Percentiles rank a stretch among this genome's conserved stretches.
Conservation (phyloP, 1,140 invertebrate species). For the Ceratitis capitata region DNA sequence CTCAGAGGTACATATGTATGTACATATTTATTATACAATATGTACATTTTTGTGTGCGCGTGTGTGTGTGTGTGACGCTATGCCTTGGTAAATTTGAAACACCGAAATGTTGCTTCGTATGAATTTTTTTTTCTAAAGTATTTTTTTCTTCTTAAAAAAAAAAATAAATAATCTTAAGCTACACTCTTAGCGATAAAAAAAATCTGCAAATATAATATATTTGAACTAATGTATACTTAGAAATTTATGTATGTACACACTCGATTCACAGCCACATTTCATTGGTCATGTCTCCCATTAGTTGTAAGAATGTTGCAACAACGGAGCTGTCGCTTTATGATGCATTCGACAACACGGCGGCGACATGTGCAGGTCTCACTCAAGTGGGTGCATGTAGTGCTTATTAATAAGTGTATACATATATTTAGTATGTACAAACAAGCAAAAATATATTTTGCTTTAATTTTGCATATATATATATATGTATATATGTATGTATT, state of each 20-base stretch:
- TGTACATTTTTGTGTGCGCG: neutral
- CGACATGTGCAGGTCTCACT: neutral
- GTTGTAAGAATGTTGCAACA: neutral
- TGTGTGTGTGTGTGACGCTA: too few relatives aligned
- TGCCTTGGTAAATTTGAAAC: neutral
- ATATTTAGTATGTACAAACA: neutral
- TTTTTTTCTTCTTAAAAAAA: neutral
- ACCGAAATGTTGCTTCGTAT: neutral
- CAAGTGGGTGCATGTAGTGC: neutral
- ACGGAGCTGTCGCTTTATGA: neutral
- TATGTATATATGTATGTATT: neutral
- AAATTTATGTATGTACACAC: neutral
- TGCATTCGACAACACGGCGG: neutral
- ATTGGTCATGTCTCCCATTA: neutral
- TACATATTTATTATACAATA: neutral
- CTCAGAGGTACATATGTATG: neutral
- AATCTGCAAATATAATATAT: too few relatives aligned
- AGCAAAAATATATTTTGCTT: too few relatives aligned
- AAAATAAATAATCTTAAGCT: neutral
- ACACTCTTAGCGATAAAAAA: neutral
- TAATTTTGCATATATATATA: neutral
- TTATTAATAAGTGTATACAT: neutral
- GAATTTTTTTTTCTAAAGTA: neutral
- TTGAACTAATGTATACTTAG: neutral
- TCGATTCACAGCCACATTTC: neutral